Evolutionary conservation across 2,797 vertebrate species (phyloP).

Genomic region (Sandelia bainsii): DNA sequence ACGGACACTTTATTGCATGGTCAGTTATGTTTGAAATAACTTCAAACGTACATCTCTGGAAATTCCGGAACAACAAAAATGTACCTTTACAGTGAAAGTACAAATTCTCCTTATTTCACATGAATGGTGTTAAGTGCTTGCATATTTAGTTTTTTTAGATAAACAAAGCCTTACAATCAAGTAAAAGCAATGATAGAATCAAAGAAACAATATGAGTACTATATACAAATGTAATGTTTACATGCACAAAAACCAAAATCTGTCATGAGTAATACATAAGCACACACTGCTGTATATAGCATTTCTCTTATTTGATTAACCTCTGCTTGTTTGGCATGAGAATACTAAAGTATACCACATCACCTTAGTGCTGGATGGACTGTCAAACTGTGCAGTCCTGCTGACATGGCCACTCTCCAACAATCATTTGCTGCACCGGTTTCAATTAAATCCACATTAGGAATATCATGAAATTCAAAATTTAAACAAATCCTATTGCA

Average conservation of each 20-base stretch:
- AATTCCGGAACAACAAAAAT: conserved; percentile 21
- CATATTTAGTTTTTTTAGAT: conserved; percentile 8
- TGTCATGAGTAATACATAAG: conserved; percentile 6
- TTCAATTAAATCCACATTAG: conserved; percentile 19
- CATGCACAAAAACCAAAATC: conserved; percentile 8
- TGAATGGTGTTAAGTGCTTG: conserved; percentile 27
- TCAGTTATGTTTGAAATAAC: conserved; percentile 9
- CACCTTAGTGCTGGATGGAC: conserved; percentile 14
- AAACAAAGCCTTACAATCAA: conserved; percentile 28
- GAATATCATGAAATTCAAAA: conserved; percentile 15
- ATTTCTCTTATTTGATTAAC: conserved; percentile 32
- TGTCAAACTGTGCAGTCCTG: conserved; percentile 53
- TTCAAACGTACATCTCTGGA: conserved; percentile 44
- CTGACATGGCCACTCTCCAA: conserved; percentile 28
- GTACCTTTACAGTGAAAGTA: background rate
- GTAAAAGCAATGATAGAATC: conserved; percentile 13
- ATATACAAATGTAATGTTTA: conserved; percentile 21
- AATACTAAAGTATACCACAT: background rate
- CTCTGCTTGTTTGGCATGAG: conserved; percentile 20
- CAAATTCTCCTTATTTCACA: conserved; percentile 5
- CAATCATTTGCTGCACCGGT: conserved; percentile 17
- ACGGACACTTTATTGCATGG: conserved; percentile 58
- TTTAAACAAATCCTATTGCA: conserved; percentile 16
- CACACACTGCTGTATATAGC: background rate
- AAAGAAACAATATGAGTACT: conserved; percentile 9